These are phyloP conservation scores for Meghimatium bilineatum DNA, from an alignment of 2,888 invertebrate genomes.

Conservation along the genomic window DNA sequence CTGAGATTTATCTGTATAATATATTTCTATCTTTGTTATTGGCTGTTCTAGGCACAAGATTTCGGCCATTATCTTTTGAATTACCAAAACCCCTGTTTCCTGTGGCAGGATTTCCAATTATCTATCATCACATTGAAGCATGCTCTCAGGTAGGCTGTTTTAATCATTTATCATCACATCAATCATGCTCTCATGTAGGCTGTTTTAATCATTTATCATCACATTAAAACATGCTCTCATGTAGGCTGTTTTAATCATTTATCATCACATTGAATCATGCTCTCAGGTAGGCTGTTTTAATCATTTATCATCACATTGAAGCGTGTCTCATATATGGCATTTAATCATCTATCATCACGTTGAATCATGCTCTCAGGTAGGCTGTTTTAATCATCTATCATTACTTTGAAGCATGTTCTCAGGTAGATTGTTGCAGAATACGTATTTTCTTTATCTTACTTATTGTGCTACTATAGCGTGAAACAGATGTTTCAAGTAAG, in stretches of 20 bases:
- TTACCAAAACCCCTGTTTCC: conserved; percentile 98
- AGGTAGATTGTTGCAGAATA: conserved; percentile 71
- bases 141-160: conserved; percentile 80
- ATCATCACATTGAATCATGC: conserved; percentile 98
- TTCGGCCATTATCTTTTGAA: conserved; percentile 95
- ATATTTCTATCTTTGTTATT: not conserved
- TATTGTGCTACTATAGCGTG: no score
- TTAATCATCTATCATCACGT: conserved; percentile 98
- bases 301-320: conserved; percentile 97
- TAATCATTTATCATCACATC: no score
- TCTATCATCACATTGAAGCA: conserved; percentile 98
- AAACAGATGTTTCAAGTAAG: no score
- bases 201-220: conserved; percentile 95
- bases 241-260: conserved; percentile 87
- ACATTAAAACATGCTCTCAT: conserved; percentile 91
- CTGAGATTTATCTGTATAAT: no score
- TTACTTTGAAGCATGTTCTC: conserved; percentile 92
- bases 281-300: conserved; percentile 71
- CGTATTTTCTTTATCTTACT: no score
- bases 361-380: conserved; percentile 86
- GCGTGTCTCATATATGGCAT: conserved; percentile 82
- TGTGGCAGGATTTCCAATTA: conserved; percentile 94
- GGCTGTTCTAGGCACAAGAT: conserved; percentile 88
- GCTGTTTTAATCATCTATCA: conserved; percentile 93
- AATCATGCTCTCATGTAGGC: conserved; percentile 84